Base-by-base conservation (phyloP, 2,888 invertebrate genomes). In the Biston stratarius region DNA sequence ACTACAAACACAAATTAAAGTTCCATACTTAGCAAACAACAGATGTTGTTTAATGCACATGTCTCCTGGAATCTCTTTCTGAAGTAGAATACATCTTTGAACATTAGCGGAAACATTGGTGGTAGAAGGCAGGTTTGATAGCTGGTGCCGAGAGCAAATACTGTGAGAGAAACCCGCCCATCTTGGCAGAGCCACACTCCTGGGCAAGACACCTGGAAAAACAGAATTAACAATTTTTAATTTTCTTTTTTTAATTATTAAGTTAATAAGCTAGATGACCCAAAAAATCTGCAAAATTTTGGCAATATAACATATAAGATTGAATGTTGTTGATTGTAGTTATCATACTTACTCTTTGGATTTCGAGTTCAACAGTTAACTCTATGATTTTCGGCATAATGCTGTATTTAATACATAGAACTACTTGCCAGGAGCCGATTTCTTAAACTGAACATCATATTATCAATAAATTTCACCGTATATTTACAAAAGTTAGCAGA, bases 181-280 rank as follows among this genome's bases (percentile, higher is more conserved):
- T 96, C 96, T 70, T 96, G 96, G 80, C 97, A 97, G 40, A 97
- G 89, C 96, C 97, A 97, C 12, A 97, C 97, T 42, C 97, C 97
- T n/a, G 97, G 97, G 85, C 97, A 97, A 64, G 96, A 96, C 38
- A 97, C 95, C 96, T 96, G 76, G 9, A 86, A 79, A n/a, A 55
- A 12, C 11, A 47, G 44, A 47, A 15, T 5, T n/a, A 14, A 15
- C 14, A 38, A 24, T 24, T 24, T 24, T 24, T 24, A 2, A 24
- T 24, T 24, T 24, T 24, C 3, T 24, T 24, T 24, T n/a, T n/a
- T n/a, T n/a, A n/a, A 3, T 24, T 24, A 24, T 24, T 3, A 2
- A 24, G 1, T 24, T 3, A 24, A 24, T 24, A 24, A 24, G 24
- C n/a, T 2, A 24, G 3, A 24, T 24, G 3, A 24, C 24, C 24